Base-by-base conservation (phyloP, 2,888 invertebrate genomes). In the Agriopis leucophaearia region DNA sequence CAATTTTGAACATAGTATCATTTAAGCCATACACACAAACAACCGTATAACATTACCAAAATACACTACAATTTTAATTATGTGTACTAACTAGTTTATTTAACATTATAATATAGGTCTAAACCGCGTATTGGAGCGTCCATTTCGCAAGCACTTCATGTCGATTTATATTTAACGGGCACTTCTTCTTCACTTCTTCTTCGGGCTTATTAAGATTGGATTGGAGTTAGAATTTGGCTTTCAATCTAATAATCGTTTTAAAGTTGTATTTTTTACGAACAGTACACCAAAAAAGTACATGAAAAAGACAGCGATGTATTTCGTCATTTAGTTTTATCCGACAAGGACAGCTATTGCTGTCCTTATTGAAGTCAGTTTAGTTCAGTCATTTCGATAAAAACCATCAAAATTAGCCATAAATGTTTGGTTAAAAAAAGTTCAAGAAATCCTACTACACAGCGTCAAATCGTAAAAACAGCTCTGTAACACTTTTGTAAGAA, bases 61-160 rank as follows among this genome's bases (percentile, higher is more conserved):
- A 69, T 67, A 72, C 64, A 69, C 72, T 74, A 72, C 63, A 63
- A 64, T 67, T 82, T 80, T 81, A 82, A 78, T 80, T 73, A 74
- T 64, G 76, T 79, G 79, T 80, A 83, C 77, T 78, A 82, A 76
- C 81, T 86, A 82, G 73, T 77, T 79, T 55, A 55, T 66, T 77
- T 77, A 81, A 83, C 83, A 81, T 80, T 81, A 77, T 4, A 27
- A 27, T 76, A 73, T 79, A n/a, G 36, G 59, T 78, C 78, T 80
- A 75, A 77, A 65, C 61, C 60, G 78, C 78, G 77, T 80, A 76
- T 72, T 61, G 75, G 74, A 85, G 84, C 84, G 87, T 87, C 86
- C 83, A 40, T 81, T 73, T 81, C 84, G 83, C 85, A 79, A 72
- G 70, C 77, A 77, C 79, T 73, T 68, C 64, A 57, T 54, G 55